Conservation (phyloP, 2,888 invertebrate species). For the Stenodema calcarata region DNA sequence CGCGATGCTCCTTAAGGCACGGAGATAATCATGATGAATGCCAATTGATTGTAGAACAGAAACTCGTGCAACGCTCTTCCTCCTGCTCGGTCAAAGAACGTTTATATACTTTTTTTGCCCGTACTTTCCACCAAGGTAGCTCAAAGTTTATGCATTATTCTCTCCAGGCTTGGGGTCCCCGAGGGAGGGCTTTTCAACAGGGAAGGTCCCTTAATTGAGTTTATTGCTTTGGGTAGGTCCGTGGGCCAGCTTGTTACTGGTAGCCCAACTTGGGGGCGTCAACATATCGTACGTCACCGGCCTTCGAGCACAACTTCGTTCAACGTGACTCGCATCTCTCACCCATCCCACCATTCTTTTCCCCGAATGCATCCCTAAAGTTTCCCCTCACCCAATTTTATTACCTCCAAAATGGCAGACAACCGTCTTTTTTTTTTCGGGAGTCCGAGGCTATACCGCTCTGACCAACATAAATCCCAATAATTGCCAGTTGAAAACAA, state of each 20-base stretch:
- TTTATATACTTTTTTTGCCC: neutral
- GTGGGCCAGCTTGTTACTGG: constrained; percentile 26
- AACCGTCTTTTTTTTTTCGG: neutral
- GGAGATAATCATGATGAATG: neutral
- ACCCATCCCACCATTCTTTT: neutral
- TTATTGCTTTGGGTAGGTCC: constrained; percentile 20
- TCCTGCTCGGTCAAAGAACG: neutral
- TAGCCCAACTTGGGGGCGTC: constrained; percentile 36
- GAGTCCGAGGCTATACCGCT: neutral
- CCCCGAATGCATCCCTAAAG: constrained; percentile 3
- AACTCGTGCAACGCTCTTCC: neutral
- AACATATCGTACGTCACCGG: constrained; percentile 25
- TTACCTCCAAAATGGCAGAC: neutral
- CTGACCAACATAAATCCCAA: neutral
- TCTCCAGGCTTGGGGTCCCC: neutral
- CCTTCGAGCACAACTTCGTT: neutral
- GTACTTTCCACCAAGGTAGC: neutral
- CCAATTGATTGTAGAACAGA: constrained; percentile 18
- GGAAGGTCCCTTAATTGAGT: constrained; percentile 27
- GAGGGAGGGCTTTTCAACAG: no score
- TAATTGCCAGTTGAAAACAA: neutral
- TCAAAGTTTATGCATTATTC: constrained; percentile 14
- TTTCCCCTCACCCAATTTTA: neutral
- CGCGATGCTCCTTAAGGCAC: neutral
- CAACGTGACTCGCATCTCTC: constrained; percentile 37